Evolutionary conservation across 2,113 vertebrate species (phyloP).

Genomic region (Ictidomys tridecemlineatus): DNA sequence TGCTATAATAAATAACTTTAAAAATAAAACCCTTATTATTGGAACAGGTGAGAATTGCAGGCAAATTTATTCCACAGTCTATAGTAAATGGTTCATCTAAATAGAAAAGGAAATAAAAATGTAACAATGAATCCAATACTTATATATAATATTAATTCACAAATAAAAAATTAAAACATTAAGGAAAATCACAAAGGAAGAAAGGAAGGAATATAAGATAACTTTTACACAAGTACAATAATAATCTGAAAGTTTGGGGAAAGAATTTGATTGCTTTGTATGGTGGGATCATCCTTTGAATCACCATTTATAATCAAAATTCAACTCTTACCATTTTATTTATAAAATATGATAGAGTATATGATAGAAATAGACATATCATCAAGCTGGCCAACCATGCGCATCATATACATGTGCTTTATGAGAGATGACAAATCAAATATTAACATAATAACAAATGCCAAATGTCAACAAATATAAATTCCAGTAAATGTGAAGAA

Average conservation of each 20-base stretch:
- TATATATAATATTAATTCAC: too few relatives aligned
- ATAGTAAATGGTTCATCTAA: not conserved
- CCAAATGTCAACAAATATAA: not conserved
- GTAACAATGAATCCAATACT: too few relatives aligned
- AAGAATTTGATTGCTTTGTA: not conserved
- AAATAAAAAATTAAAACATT: too few relatives aligned
- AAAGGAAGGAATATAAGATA: too few relatives aligned
- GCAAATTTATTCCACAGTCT: not conserved
- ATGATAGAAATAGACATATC: not conserved
- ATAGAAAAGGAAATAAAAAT: not conserved
- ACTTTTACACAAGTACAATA: not conserved
- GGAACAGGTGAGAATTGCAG: too few relatives aligned
- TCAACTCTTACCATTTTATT: not conserved
- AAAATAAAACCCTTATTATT: not conserved
- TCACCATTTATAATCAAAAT: not conserved
- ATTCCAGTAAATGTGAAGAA: not conserved
- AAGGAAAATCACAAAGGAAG: too few relatives aligned
- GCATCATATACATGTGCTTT: not conserved
- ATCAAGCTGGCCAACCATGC: not conserved
- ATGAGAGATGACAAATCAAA: not conserved
- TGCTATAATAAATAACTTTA: not conserved
- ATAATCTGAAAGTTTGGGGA: not conserved
- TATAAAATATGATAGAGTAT: not conserved
- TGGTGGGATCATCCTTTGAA: not conserved
- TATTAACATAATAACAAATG: constrained; percentile 11